These are phyloP conservation scores for Xenus cinereus DNA, from an alignment of 2,113 vertebrate genomes.

Conservation along the genomic window DNA sequence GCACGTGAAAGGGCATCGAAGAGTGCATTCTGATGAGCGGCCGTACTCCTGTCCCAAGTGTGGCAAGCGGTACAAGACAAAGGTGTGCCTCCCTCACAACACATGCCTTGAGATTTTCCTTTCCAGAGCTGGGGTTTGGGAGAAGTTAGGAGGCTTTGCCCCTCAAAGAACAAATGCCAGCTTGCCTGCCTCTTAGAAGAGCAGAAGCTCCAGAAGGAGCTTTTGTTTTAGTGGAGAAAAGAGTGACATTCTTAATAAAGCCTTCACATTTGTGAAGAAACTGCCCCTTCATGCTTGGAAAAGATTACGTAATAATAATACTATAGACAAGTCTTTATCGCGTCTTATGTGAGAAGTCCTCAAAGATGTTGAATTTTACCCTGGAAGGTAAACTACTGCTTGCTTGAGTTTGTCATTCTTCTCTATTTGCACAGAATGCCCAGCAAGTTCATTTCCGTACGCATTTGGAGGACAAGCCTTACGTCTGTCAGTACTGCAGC, in stretches of 20 bases:
- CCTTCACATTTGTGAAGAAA: background rate
- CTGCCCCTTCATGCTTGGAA: background rate
- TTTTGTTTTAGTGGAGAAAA: background rate
- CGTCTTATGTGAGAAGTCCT: background rate
- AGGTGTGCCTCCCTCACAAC: constrained; percentile 70
- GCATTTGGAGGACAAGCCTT: constrained; percentile 89
- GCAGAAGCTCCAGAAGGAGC: background rate
- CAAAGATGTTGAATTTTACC: background rate
- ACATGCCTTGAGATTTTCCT: background rate
- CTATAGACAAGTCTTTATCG: rapidly evolving
- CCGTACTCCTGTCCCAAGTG: constrained; percentile 89
- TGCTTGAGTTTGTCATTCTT: rapidly evolving
- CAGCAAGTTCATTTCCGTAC: constrained; percentile 96
- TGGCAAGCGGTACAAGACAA: constrained; percentile 95
- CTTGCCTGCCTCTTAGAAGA: background rate
- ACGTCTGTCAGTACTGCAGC: constrained; percentile 88
- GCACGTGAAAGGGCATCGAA: constrained; percentile 92
- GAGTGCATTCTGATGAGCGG: constrained; percentile 92
- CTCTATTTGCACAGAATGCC: constrained; percentile 81
- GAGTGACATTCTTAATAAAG: background rate
- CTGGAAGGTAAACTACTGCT: background rate
- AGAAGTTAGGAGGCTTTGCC: background rate
- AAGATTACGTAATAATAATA: rapidly evolving
- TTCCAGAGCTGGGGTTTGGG: background rate
- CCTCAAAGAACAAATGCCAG: background rate